These are phyloP conservation scores for Ophion slaviceki DNA, from an alignment of 2,888 invertebrate genomes.

Conservation along the genomic window DNA sequence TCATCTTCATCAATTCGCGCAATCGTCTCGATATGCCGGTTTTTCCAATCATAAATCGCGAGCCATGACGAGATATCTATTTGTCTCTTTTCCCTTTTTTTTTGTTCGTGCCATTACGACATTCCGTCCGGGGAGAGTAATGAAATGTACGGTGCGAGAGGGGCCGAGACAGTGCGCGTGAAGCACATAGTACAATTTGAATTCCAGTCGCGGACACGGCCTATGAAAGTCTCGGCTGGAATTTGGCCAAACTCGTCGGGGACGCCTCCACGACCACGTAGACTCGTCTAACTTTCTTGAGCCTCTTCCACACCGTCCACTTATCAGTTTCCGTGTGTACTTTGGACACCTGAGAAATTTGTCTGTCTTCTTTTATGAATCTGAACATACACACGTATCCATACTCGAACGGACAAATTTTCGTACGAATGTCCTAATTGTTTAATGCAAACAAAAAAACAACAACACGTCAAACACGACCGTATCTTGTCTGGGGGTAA, in stretches of 20 bases:
- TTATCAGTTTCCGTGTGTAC: conserved; percentile 40
- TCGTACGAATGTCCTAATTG: neutral
- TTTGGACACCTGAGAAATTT: conserved; percentile 2
- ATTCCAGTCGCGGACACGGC: conserved; percentile 71
- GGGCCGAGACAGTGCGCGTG: neutral
- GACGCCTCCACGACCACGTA: conserved; percentile 31
- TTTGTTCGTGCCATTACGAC: conserved; percentile 24
- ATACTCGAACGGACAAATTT: neutral
- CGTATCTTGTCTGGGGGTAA: neutral
- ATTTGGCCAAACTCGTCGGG: conserved; percentile 77
- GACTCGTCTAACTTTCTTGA: conserved; percentile 48
- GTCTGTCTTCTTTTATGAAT: neutral
- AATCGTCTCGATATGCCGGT: neutral
- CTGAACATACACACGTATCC: too few relatives aligned
- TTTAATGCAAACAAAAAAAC: neutral
- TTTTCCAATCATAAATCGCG: conserved; percentile 12
- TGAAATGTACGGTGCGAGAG: conserved; percentile 19
- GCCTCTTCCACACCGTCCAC: conserved; percentile 28
- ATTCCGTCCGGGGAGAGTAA: conserved; percentile 27
- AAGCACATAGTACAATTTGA: conserved; percentile 63
- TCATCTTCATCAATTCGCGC: conserved; percentile 7
- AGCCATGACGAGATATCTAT: neutral
- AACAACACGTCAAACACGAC: neutral
- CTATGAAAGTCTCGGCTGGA: conserved; percentile 78
- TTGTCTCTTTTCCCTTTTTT: neutral